Base-by-base conservation (phyloP, 2,113 vertebrate species). In the Ardeotis arabs region DNA sequence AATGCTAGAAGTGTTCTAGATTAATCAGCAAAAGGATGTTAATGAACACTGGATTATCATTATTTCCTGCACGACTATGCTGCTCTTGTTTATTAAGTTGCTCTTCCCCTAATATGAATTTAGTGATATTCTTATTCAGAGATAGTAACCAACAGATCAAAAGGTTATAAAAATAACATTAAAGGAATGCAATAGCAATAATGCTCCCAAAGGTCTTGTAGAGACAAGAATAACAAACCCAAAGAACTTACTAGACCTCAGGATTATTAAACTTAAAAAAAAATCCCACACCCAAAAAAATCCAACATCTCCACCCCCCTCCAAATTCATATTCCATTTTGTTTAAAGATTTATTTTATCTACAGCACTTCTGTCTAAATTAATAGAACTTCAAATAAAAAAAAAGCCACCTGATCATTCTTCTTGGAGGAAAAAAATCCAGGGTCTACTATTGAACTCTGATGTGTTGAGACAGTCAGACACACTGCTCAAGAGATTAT, bases 301-400 rank as follows among this genome's bases (percentile, higher is more conserved):
- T 29, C 14, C 12, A 74, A 62, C 20, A 24, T 7, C 1, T 3
- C 15, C 3, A 12, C 25, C 4, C 5, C 12, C 15, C 7, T 12
- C 19, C 27, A 22, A 29, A 25, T 5, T 9, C 4, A 52, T 37
- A 47, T 28, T 52, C 10, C 6, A 31, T 35, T 78, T 84, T 35
- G 7, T 52, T 87, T 83, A 22, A 73, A 44, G n/a, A 73, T 37
- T 76, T 49, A 31, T 66, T 39, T 49, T 58, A 44, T 55, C 33
- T 64, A 35, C 12, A 79, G 31, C 21, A 44, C 10, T 58, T 69
- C 35, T 70, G 28, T 77, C 28, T 63, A 89, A 92, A 62, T 35
- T 4, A 94, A 27, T 0, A 59, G 15, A 80, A 75, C 9, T 86
- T 70, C 24, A 77, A 68, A 72, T 45, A 55, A 45, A 33, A 33